phyloP scores from a whole-genome alignment of 2,113 vertebrate species.

The Anser cygnoides region DNA sequence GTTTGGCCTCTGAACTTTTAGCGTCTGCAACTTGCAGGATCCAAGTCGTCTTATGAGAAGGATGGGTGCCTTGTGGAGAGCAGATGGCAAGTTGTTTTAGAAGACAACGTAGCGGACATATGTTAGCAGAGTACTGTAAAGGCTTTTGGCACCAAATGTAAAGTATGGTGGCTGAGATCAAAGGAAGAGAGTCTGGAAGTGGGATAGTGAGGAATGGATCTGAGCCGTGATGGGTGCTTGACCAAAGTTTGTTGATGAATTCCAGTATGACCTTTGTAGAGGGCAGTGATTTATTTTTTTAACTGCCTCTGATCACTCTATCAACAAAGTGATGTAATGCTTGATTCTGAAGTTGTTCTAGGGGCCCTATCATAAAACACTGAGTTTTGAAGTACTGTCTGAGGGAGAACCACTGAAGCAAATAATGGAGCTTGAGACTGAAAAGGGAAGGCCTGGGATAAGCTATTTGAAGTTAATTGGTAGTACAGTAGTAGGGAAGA shows the following conservation, averaged over 20 bases:
- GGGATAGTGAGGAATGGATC: neutral
- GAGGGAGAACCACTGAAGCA: neutral
- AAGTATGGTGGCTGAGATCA: neutral
- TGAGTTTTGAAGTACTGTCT: neutral
- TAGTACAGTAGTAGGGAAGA: neutral
- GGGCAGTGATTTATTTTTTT: neutral
- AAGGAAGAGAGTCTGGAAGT: neutral
- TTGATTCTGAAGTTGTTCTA: neutral
- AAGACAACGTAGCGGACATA: neutral
- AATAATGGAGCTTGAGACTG: neutral
- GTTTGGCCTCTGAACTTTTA: neutral
- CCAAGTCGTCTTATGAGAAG: fast-evolving
- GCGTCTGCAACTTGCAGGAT: neutral
- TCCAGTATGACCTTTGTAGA: neutral
- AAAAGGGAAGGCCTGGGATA: neutral
- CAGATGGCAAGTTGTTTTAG: neutral
- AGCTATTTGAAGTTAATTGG: neutral
- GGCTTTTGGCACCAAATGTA: neutral
- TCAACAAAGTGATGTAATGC: neutral
- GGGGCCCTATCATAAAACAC: neutral
- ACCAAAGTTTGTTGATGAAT: neutral
- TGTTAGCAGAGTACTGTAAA: neutral
- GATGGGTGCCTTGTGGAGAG: neutral
- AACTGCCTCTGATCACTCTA: neutral
- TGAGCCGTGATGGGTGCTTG: neutral